These are phyloP conservation scores for Pseudolaguvia tuberculata DNA, from an alignment of 2,113 vertebrate genomes.

Conservation along the genomic window DNA sequence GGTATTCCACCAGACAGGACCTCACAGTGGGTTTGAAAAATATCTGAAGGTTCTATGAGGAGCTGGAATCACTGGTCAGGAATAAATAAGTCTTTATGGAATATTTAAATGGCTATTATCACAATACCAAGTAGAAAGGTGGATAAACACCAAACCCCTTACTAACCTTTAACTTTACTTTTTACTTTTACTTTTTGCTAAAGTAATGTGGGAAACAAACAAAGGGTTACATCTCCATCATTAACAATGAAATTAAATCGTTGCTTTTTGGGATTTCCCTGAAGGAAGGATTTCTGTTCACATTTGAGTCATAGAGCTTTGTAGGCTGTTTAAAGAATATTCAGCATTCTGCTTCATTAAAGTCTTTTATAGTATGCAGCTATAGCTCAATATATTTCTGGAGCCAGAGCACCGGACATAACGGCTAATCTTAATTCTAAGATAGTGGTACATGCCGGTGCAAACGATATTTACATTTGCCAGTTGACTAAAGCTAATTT, in stretches of 20 bases:
- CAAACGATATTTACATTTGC: too few relatives aligned
- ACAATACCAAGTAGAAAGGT: background rate
- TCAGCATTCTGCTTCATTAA: conserved; percentile 28
- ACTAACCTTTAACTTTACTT: background rate
- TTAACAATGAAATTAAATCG: background rate
- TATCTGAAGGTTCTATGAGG: background rate
- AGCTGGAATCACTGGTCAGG: background rate
- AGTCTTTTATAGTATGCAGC: too few relatives aligned
- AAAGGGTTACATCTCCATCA: background rate
- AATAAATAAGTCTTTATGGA: background rate
- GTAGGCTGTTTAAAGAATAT: conserved; percentile 38
- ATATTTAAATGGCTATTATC: background rate
- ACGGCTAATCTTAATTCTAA: too few relatives aligned
- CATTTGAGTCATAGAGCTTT: conserved; percentile 28
- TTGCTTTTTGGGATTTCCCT: too few relatives aligned
- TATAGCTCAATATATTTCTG: too few relatives aligned
- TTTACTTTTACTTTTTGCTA: background rate
- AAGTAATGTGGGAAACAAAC: background rate
- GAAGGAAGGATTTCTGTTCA: conserved; percentile 25
- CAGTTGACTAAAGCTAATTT: too few relatives aligned
- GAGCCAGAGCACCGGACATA: too few relatives aligned
- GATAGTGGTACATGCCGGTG: too few relatives aligned
- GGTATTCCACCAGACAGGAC: background rate
- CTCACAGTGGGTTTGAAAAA: background rate
- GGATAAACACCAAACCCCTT: background rate